Evolutionary conservation across 1,140 invertebrate genomes (phyloP).

Genomic region (Bilobella aurantiaca): DNA sequence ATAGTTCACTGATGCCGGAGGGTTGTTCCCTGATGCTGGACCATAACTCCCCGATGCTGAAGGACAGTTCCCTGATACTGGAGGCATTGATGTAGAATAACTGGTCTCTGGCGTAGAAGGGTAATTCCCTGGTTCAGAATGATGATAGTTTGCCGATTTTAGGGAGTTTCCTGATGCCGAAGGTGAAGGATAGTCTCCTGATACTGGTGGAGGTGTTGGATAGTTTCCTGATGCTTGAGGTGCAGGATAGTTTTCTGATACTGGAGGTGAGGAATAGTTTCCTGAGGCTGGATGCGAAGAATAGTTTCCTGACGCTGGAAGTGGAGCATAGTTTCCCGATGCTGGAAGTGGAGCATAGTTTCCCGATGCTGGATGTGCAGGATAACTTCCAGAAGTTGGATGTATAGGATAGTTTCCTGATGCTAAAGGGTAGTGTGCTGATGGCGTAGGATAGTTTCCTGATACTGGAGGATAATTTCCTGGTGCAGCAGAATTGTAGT

Average conservation of each 20-base stretch:
- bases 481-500: background rate
- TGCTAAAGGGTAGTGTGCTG: background rate
- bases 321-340: background rate
- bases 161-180: background rate
- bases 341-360: background rate
- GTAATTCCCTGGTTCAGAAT: background rate
- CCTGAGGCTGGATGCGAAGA: background rate
- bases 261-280: background rate
- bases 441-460: background rate
- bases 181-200: background rate
- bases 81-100: background rate
- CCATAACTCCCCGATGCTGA: no score
- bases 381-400: background rate
- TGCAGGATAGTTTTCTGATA: background rate
- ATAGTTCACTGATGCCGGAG: no score
- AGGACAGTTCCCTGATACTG: no score
- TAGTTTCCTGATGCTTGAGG: background rate
- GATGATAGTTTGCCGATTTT: no score
- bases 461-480: background rate
- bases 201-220: background rate
- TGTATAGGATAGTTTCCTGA: background rate
- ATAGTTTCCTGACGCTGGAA: background rate
- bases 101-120: background rate
- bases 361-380: background rate
- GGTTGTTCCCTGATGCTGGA: no score